Percentiles rank a stretch among this genome's conserved stretches.
Conservation (phyloP, 2,888 invertebrate species). For the Lepidochrysops patricia region DNA sequence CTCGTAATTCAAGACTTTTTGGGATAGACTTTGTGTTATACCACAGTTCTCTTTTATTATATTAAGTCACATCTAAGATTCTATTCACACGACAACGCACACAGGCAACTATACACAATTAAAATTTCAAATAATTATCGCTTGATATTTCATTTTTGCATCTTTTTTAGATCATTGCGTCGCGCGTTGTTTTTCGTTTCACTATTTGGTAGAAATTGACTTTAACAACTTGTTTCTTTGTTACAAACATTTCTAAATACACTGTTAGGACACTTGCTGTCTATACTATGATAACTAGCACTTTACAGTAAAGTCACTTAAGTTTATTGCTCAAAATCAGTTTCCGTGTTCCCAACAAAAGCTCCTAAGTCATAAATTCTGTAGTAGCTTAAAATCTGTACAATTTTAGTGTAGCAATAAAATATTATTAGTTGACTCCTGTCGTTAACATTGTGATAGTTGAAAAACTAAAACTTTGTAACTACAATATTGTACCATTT, state of each 20-base stretch:
- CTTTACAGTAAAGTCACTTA: neutral
- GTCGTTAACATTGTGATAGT: conserved; percentile 55
- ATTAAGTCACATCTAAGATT: too few species aligned
- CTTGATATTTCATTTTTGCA: too few species aligned
- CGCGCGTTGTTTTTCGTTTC: too few species aligned
- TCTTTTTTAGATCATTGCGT: too few species aligned
- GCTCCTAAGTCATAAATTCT: neutral
- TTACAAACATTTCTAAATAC: neutral
- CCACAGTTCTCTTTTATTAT: too few species aligned
- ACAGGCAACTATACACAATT: too few species aligned
- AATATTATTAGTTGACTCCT: conserved; percentile 38
- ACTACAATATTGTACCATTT: conserved; percentile 34
- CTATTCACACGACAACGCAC: too few species aligned
- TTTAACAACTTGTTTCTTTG: neutral
- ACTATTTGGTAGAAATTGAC: too few species aligned
- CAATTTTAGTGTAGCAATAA: conserved; percentile 23
- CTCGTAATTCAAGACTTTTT: too few species aligned
- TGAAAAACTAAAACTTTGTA: conserved; percentile 41
- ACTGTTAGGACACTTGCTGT: neutral
- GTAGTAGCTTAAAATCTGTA: conserved; percentile 9
- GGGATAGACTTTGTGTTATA: too few species aligned
- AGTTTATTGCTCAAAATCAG: conserved; percentile 1
- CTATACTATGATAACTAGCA: neutral
- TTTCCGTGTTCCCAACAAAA: neutral
- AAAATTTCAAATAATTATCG: too few species aligned